phyloP scores from a whole-genome alignment of 1,140 invertebrate species.

The Gonioctena quinquepunctata region DNA sequence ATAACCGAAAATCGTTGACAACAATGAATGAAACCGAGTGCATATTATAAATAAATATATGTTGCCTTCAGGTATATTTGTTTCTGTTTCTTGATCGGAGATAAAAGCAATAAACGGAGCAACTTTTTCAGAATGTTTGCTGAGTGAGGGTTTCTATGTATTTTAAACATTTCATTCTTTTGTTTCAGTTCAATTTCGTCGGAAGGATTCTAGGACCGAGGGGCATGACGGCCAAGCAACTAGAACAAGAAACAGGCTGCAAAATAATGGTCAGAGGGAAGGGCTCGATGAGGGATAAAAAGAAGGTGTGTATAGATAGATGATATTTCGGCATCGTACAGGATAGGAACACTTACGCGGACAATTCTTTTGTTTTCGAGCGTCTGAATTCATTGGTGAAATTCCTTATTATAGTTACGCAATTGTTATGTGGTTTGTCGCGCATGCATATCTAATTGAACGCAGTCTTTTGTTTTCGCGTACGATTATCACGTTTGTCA shows the following conservation, averaged over 20 bases:
- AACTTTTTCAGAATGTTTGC: no score
- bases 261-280: constrained; percentile 99
- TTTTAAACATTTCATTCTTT: no score
- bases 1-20: no score
- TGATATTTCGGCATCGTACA: background rate
- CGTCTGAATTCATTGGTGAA: background rate
- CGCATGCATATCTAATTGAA: constrained; percentile 9
- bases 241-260: constrained; percentile 99
- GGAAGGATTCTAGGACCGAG: constrained; percentile 98
- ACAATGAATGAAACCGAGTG: no score
- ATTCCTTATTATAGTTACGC: background rate
- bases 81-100: no score
- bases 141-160: no score
- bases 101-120: no score
- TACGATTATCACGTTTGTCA: background rate
- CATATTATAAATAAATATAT: no score
- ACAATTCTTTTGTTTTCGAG: background rate
- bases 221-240: constrained; percentile 99
- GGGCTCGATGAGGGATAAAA: constrained; percentile 99
- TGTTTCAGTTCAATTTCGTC: constrained; percentile 98
- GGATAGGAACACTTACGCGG: background rate
- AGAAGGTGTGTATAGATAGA: constrained; percentile 88
- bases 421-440: background rate
- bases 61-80: no score
- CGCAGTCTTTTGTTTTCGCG: background rate